These are phyloP conservation scores for Danionella dracula DNA, from an alignment of 2,797 vertebrate species.

Conservation along the genomic window DNA sequence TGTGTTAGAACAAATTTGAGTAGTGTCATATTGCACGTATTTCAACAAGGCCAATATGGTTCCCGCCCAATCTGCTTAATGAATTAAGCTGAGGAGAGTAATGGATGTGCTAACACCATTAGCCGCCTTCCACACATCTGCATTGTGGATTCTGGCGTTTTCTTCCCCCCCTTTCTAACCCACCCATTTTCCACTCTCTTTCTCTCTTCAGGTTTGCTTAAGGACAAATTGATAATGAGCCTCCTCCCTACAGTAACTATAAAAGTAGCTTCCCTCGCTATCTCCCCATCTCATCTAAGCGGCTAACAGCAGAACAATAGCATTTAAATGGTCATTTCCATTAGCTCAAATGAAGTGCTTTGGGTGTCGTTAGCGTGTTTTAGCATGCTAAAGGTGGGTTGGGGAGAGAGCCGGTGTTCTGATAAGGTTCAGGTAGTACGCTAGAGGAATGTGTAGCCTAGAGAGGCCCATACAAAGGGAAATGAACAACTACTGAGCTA, in stretches of 20 bases:
- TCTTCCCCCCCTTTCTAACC: neutral
- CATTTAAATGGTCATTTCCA: constrained; percentile 45
- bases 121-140: constrained; percentile 58
- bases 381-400: constrained; percentile 35
- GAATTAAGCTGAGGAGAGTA: constrained; percentile 69
- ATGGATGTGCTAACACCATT: constrained; percentile 70
- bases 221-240: constrained; percentile 49
- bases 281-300: constrained; percentile 43
- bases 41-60: constrained; percentile 63
- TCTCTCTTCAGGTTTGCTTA: constrained; percentile 43
- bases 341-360: constrained; percentile 40
- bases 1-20: constrained; percentile 78
- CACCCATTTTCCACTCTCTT: neutral
- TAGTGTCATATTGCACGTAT: constrained; percentile 76
- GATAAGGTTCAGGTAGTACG: constrained; percentile 59
- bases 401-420: constrained; percentile 52
- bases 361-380: constrained; percentile 34
- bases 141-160: constrained; percentile 41
- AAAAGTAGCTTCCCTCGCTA: constrained; percentile 32
- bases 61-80: constrained; percentile 70
- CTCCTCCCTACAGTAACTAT: constrained; percentile 46
- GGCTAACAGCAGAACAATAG: constrained; percentile 45
- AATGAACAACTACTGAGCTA: constrained; percentile 82
- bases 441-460: constrained; percentile 75
- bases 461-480: constrained; percentile 87